Conservation (phyloP, 1,140 invertebrate genomes). For the Conus ventricosus region DNA sequence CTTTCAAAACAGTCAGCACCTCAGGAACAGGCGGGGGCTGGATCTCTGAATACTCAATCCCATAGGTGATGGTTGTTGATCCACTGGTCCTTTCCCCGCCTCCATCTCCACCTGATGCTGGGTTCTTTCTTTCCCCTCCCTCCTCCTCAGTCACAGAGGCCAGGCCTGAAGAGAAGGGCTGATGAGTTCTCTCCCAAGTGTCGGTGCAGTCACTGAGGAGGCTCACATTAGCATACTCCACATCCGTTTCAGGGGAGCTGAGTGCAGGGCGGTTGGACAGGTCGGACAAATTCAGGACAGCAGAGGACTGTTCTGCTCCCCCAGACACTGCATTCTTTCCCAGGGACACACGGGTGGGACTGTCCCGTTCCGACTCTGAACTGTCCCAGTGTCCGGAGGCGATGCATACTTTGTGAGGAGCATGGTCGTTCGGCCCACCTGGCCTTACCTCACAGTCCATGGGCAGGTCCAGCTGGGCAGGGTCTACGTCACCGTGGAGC, state of each 20-base stretch:
- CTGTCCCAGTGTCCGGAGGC: neutral
- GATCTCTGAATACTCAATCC: no score
- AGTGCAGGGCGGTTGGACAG: neutral
- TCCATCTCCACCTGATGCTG: neutral
- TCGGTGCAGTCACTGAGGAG: neutral
- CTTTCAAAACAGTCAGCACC: neutral
- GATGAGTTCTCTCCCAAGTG: neutral
- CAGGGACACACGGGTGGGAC: neutral
- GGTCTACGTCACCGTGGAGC: neutral
- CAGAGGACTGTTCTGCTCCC: no score
- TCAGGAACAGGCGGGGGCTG: neutral
- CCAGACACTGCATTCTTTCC: neutral
- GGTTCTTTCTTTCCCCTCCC: neutral
- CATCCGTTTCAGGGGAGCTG: conserved; percentile 31
- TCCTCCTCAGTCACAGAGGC: neutral
- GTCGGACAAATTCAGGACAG: neutral
- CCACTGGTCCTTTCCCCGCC: neutral
- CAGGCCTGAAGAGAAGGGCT: neutral
- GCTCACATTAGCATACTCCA: neutral
- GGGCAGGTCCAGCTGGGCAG: neutral
- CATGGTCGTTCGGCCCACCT: neutral
- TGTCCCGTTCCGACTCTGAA: neutral
- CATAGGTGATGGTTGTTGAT: no score
- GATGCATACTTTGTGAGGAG: neutral
- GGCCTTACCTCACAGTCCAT: neutral